Base-by-base conservation (phyloP, 2,888 invertebrate genomes). In the Eretmocerus hayati region DNA sequence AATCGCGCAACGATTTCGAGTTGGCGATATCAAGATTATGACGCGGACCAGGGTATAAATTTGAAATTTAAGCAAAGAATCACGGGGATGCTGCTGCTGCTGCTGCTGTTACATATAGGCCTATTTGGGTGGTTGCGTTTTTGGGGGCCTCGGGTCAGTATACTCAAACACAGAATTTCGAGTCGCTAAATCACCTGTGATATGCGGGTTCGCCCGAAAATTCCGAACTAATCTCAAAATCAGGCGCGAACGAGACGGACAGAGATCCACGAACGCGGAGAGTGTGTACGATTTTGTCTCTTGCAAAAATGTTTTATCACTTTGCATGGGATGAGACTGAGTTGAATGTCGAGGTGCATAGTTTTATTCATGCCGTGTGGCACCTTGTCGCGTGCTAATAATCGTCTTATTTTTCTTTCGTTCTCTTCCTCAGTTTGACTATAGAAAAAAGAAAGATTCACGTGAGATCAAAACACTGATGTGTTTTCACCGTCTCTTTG, bases 151-250 rank as follows among this genome's bases (percentile, higher is more conserved):
- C 51, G 42, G 48, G 48, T 52, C 56, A 59, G 59, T 56, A 56
- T 62, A 64, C 63, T 59, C 46, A n/a, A n/a, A n/a, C n/a, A n/a
- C n/a, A n/a, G n/a, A n/a, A n/a, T n/a, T 30, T 30, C 45, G 53
- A 37, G 55, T 59, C 58, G 64, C n/a, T 71, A 71, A 71, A 71
- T 71, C 71, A 69, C 62, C 42, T 33, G 59, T 71, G 71, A 71
- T 71, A 71, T 71, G 71, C 70, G 71, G 69, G 70, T 69, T 71
- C 69, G 65, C 65, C 66, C 59, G 63, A 69, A 69, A n/a, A 70
- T 69, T 69, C 68, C 58, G 65, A 58, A 65, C 69, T 71, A 71
- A 71, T 71, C 71, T 70, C n/a, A n/a, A n/a, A n/a, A n/a, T n/a
- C n/a, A n/a, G n/a, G n/a, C n/a, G n/a, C n/a, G n/a, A n/a, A 11